A percentile compares a stretch with the other conserved stretches of the same genome.
Conservation (phyloP, 2,888 invertebrate species). For the Byasa hedistus region DNA sequence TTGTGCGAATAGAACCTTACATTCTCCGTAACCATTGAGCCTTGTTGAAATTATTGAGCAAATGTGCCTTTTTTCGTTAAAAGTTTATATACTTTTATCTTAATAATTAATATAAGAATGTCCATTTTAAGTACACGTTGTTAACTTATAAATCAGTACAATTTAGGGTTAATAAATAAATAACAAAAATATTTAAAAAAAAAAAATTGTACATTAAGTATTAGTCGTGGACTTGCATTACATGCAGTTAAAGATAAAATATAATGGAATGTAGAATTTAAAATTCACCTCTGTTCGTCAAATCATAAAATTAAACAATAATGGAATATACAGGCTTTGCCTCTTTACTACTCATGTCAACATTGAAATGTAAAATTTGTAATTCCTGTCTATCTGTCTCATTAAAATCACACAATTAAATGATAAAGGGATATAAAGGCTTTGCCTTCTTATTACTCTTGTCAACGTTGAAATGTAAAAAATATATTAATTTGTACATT, state of each 20-base stretch:
- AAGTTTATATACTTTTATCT: constrained; percentile 39
- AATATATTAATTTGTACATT: constrained; percentile 80
- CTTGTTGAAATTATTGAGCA: constrained; percentile 61
- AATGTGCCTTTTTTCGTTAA: constrained; percentile 40
- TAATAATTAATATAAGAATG: constrained; percentile 47
- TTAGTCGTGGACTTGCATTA: constrained; percentile 78
- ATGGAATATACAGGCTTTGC: constrained; percentile 74
- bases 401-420: constrained; percentile 69
- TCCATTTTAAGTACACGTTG: constrained; percentile 42
- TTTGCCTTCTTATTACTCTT: constrained; percentile 69
- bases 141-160: constrained; percentile 37
- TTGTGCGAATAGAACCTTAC: constrained; percentile 66
- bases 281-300: constrained; percentile 76
- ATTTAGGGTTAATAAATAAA: constrained; percentile 58
- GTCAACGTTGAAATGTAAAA: constrained; percentile 77
- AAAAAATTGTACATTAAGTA: constrained; percentile 52
- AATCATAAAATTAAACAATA: constrained; percentile 75
- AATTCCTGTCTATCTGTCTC: constrained; percentile 67
- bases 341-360: constrained; percentile 68
- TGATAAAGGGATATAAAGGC: constrained; percentile 73
- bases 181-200: constrained; percentile 41
- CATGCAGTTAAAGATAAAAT: constrained; percentile 67
- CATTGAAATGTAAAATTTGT: constrained; percentile 78
- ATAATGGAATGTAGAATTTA: constrained; percentile 77
- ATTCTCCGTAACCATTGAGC: constrained; percentile 62